phyloP scores from a whole-genome alignment of 1,140 invertebrate species.

The Harpegnathos saltator region DNA sequence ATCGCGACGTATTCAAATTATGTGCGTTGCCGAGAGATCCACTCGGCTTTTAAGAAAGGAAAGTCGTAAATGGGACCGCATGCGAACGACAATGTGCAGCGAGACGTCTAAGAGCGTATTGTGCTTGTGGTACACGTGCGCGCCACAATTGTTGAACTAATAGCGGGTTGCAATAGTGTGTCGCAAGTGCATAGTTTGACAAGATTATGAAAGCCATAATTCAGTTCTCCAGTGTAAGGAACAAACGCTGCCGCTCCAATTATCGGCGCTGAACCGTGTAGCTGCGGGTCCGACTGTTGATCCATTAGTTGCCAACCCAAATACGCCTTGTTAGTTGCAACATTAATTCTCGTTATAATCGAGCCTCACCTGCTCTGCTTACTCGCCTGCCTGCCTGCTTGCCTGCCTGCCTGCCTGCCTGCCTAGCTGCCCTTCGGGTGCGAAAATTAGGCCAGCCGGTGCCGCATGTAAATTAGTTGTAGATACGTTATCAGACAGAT shows the following conservation, averaged over 20 bases:
- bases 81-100: conserved; percentile 2
- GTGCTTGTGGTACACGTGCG: not conserved
- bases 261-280: conserved; percentile 40
- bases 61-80: not conserved
- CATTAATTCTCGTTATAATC: conserved; percentile 54
- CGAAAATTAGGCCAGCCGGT: conserved; percentile 54
- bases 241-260: conserved; percentile 38
- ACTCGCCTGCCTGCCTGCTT: too few relatives aligned
- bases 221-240: conserved; percentile 50
- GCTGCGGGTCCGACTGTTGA: conserved; percentile 50
- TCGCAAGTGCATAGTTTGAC: conserved; percentile 46
- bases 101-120: conserved; percentile 15
- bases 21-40: too few relatives aligned
- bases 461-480: conserved; percentile 47
- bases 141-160: conserved; percentile 42
- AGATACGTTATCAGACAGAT: conserved; percentile 26
- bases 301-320: conserved; percentile 55
- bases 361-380: conserved; percentile 33
- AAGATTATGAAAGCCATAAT: conserved; percentile 60
- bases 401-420: not conserved
- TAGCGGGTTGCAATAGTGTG: conserved; percentile 13
- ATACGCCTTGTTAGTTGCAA: conserved; percentile 54
- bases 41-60: not conserved
- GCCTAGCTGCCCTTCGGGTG: conserved; percentile 13
- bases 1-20: too few relatives aligned